phyloP scores from a whole-genome alignment of 2,113 vertebrate species.

The Catharus minimus region DNA sequence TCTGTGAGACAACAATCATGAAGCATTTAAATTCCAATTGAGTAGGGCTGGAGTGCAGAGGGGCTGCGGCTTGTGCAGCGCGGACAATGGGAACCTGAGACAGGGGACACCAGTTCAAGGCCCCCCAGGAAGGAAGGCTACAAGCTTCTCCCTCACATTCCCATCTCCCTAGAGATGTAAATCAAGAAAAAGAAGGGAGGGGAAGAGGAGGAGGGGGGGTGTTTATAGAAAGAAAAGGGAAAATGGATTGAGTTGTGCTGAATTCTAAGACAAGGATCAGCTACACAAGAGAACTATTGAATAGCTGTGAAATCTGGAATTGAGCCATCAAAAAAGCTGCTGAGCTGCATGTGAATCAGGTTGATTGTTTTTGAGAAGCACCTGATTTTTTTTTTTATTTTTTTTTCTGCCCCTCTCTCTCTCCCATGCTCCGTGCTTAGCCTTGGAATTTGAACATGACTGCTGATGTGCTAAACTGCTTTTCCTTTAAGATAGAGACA shows the following conservation, averaged over 20 bases:
- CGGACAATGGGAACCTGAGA: constrained; percentile 71
- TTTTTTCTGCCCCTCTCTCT: not conserved
- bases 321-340: constrained; percentile 74
- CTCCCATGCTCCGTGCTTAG: constrained; percentile 40
- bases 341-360: constrained; percentile 68
- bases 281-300: constrained; percentile 76
- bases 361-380: constrained; percentile 69
- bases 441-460: constrained; percentile 67
- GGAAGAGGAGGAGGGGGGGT: constrained; percentile 54
- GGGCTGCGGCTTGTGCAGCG: constrained; percentile 31
- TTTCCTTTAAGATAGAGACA: constrained; percentile 32
- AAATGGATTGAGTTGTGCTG: constrained; percentile 78
- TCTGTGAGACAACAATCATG: constrained; percentile 71
- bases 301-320: constrained; percentile 78
- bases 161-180: constrained; percentile 78
- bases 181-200: constrained; percentile 69
- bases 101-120: constrained; percentile 70
- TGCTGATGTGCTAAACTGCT: constrained; percentile 15
- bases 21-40: constrained; percentile 80
- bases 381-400: constrained; percentile 42
- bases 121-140: constrained; percentile 70
- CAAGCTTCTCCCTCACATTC: constrained; percentile 71
- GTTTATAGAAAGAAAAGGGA: constrained; percentile 72
- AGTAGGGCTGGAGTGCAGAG: constrained; percentile 69
- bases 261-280: constrained; percentile 75